These are phyloP conservation scores for Euthynnus affinis DNA, from an alignment of 2,797 vertebrate genomes.

Conservation along the genomic window DNA sequence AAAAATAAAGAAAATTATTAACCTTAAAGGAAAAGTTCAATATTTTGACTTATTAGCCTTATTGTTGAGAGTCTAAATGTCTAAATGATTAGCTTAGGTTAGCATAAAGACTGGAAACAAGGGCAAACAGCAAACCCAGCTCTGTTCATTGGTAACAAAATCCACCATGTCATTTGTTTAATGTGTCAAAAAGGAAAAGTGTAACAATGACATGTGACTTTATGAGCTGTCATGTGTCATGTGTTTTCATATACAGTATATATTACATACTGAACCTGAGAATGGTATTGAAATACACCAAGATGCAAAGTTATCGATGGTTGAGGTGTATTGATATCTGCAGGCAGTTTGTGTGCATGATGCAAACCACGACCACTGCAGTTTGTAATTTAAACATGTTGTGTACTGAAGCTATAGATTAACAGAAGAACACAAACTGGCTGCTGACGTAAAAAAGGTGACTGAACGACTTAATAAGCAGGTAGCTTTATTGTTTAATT, in stretches of 20 bases:
- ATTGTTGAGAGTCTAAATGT: neutral
- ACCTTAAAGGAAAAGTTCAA: neutral
- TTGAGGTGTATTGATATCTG: neutral
- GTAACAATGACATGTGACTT: neutral
- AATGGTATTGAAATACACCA: neutral
- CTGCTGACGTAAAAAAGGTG: slow-evolving; percentile 33
- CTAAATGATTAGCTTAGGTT: too few species aligned
- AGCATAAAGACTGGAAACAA: too few species aligned
- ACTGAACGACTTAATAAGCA: slow-evolving; percentile 27
- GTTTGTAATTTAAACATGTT: slow-evolving; percentile 52
- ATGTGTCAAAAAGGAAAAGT: neutral
- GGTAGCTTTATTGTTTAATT: slow-evolving; percentile 47
- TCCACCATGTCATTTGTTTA: neutral
- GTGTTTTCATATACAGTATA: neutral
- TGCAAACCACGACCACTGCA: slow-evolving; percentile 38
- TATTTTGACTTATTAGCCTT: neutral
- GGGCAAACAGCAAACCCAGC: too few species aligned
- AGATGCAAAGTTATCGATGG: neutral
- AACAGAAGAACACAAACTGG: slow-evolving; percentile 6
- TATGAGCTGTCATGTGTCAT: too few species aligned
- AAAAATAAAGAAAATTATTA: neutral
- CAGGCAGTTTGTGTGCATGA: slow-evolving; percentile 1
- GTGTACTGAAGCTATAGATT: slow-evolving; percentile 21
- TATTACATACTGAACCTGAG: neutral
- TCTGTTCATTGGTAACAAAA: neutral